Evolutionary conservation across 2,797 vertebrate genomes (phyloP).

Genomic region (Diglossa cyanea): DNA sequence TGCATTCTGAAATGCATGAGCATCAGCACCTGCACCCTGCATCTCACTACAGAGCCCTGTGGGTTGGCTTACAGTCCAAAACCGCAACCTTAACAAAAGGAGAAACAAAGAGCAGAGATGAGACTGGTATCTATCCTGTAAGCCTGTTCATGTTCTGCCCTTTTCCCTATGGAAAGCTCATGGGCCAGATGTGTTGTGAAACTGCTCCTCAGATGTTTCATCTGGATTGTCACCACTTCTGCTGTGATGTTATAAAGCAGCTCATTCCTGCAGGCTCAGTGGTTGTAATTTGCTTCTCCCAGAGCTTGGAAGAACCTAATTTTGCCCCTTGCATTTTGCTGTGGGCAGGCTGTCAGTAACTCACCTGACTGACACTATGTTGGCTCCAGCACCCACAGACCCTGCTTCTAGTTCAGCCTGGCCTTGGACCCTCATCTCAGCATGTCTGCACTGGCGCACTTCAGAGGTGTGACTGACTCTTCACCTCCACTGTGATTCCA

Average conservation of each 20-base stretch:
- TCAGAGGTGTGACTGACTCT: not conserved
- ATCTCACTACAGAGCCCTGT: not conserved
- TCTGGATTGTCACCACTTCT: not conserved
- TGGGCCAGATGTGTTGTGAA: not conserved
- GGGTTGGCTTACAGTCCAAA: not conserved
- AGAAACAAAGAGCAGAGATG: not conserved
- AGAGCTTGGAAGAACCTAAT: not conserved
- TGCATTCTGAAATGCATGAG: not conserved
- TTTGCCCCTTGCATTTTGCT: not conserved
- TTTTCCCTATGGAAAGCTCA: not conserved
- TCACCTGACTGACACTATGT: not conserved
- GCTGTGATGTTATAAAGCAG: not conserved
- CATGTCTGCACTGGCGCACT: not conserved
- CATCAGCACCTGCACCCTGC: not conserved
- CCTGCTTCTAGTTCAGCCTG: not conserved
- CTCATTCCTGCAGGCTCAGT: not conserved
- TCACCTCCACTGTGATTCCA: not conserved
- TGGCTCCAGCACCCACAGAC: not conserved
- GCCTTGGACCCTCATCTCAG: slow-evolving; percentile 1
- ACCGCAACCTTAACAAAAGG: not conserved
- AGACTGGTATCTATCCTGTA: not conserved
- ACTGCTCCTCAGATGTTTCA: not conserved
- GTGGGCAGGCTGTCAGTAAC: not conserved
- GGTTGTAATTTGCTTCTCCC: not conserved
- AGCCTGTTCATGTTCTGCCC: not conserved